phyloP scores from a whole-genome alignment of 1,140 invertebrate genomes.

The Rhopalosiphum maidis region DNA sequence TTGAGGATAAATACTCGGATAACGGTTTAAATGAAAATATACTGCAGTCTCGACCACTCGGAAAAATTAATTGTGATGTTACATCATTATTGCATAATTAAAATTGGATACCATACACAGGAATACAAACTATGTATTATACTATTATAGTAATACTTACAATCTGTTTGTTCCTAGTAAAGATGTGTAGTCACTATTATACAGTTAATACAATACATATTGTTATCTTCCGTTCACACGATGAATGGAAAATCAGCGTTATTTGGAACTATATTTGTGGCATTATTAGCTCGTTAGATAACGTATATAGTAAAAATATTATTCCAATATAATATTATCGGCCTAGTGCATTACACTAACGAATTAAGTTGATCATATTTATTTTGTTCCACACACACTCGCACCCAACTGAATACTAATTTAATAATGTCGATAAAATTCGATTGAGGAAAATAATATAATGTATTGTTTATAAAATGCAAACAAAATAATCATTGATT shows the following conservation, averaged over 20 bases:
- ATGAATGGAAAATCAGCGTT: neutral
- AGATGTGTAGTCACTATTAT: neutral
- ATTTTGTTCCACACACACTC: neutral
- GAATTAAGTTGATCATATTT: neutral
- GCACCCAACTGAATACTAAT: no score
- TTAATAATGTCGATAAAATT: no score
- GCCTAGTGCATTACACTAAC: no score
- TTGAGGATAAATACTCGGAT: neutral
- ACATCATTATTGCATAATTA: neutral
- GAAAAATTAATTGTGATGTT: neutral
- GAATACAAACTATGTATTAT: neutral
- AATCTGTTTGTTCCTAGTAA: neutral
- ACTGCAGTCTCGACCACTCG: neutral
- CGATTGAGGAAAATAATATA: no score
- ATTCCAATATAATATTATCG: neutral
- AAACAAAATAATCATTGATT: no score
- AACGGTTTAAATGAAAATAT: neutral
- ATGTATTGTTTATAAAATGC: no score
- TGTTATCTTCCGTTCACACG: neutral
- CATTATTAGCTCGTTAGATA: neutral
- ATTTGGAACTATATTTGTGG: no score
- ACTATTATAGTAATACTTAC: neutral
- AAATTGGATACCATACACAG: neutral
- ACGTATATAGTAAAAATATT: neutral
- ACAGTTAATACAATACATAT: neutral